These are phyloP conservation scores for Saccopteryx leptura DNA, from an alignment of 2,113 vertebrate species.

Conservation along the genomic window DNA sequence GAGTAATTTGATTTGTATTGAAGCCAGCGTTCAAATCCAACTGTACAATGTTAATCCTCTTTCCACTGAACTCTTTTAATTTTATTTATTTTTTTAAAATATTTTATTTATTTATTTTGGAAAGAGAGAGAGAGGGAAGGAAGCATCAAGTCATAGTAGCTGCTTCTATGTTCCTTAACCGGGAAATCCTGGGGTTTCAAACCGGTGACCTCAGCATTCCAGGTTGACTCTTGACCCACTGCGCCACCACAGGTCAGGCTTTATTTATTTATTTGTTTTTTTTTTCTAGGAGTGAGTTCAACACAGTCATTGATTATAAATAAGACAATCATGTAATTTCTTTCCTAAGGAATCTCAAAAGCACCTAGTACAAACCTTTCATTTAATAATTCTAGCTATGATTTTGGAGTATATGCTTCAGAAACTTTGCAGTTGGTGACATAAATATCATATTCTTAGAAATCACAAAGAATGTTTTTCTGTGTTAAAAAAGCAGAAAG, in stretches of 20 bases:
- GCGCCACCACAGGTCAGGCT: no score
- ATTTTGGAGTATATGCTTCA: neutral
- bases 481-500: neutral
- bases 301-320: neutral
- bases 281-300: neutral
- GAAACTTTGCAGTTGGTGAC: neutral
- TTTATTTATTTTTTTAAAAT: no score
- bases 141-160: no score
- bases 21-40: neutral
- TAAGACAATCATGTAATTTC: neutral
- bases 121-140: no score
- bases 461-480: conserved; percentile 47
- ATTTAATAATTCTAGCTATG: conserved; percentile 4
- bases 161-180: no score
- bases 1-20: neutral
- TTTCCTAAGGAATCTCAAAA: conserved; percentile 4
- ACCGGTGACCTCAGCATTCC: no score
- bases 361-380: neutral
- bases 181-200: no score
- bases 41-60: neutral
- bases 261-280: neutral
- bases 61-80: neutral
- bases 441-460: conserved; percentile 4
- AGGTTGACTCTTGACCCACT: no score
- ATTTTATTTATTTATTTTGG: no score